Evolutionary conservation across 1,140 invertebrate genomes (phyloP).

Genomic region (Bombus fervidus): DNA sequence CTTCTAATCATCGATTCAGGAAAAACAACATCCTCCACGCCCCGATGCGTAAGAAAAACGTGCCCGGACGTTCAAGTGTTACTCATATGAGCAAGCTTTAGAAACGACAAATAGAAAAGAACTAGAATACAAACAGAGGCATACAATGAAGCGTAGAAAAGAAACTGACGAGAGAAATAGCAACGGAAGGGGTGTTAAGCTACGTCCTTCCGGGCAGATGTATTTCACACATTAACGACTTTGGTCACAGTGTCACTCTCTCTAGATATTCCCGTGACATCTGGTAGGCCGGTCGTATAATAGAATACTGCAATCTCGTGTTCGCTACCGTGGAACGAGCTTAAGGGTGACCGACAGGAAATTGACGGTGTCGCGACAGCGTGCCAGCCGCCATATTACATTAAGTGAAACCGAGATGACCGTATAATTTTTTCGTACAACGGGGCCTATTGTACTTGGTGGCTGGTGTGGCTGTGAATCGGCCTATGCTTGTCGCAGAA

Average conservation of each 20-base stretch:
- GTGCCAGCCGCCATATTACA: constrained; percentile 33
- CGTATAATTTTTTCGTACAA: constrained; percentile 69
- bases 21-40: constrained; percentile 23
- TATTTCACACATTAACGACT: constrained; percentile 74
- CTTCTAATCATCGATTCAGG: constrained; percentile 24
- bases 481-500: neutral
- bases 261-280: constrained; percentile 64
- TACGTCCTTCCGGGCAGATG: constrained; percentile 64
- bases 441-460: constrained; percentile 43
- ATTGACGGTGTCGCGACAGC: constrained; percentile 60
- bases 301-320: constrained; percentile 58
- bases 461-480: constrained; percentile 46
- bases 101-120: neutral
- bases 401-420: constrained; percentile 74
- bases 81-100: neutral
- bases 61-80: neutral
- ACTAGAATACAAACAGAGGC: neutral
- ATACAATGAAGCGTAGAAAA: neutral
- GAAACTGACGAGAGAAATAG: neutral
- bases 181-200: neutral
- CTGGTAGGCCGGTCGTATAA: constrained; percentile 68
- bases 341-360: constrained; percentile 54
- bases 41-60: neutral
- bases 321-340: constrained; percentile 17
- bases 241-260: constrained; percentile 73